Base-by-base conservation (phyloP, 2,113 vertebrate species). In the Dasyornis broadbenti region DNA sequence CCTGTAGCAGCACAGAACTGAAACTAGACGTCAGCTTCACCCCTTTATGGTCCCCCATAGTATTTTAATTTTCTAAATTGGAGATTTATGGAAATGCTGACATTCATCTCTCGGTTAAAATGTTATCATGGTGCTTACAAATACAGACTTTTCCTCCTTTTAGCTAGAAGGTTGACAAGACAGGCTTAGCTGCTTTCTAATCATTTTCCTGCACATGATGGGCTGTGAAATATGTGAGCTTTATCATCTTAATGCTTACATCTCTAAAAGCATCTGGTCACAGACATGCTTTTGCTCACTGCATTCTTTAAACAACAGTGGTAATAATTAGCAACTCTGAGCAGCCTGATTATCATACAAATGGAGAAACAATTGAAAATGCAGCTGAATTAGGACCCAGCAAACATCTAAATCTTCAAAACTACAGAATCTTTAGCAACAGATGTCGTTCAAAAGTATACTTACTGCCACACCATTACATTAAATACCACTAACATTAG, bases 71-170 rank as follows among this genome's bases (percentile, higher is more conserved):
- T 91, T 92, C 78, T 90, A 90, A 96, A 95, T 27, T 93, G 90
- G 76, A 96, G 82, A 94, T 94, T 95, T 95, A 94, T 90, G 86
- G 92, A 94, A 97, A 96, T 95, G 77, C 50, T 95, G 87, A 89
- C 94, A 95, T 96, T 95, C 94, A 94, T 94, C 71, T 89, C 68
- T 64, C 2, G 0, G 78, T 69, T 96, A 87, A 96, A 95, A 94
- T 87, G 76, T 70, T 91, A 92, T 15, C 83, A 47, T 30, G 47
- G 69, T 96, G 95, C 82, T 93, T 91, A 92, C 82, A 94, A 92
- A 95, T 50, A 78, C 54, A 68, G 92, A 65, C 24, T 88, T 90
- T 73, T 39, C 15, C 37, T 93, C 63, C 63, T 70, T 93, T 81
- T 33, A 90, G 88, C 70, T 82, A 77, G 45, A 91, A 95, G 85